phyloP scores from a whole-genome alignment of 2,797 vertebrate genomes.

The Sebastes matsubarae region DNA sequence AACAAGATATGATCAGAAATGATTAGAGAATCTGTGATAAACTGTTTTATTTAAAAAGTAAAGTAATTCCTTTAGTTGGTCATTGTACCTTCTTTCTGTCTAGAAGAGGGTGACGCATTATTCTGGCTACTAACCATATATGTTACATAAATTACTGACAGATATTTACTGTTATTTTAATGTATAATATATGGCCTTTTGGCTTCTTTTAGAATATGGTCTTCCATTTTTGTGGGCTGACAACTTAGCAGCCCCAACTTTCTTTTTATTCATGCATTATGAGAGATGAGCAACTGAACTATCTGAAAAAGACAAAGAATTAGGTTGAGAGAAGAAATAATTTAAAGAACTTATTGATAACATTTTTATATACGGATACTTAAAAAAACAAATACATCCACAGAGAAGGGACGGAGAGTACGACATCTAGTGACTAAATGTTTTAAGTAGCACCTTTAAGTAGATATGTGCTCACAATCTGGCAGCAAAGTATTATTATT shows the following conservation, averaged over 20 bases:
- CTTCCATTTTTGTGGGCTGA: background rate
- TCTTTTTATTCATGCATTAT: background rate
- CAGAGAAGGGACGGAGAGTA: no score
- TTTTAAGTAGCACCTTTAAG: rapidly evolving
- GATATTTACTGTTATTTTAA: background rate
- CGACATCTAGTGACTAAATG: no score
- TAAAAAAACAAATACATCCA: no score
- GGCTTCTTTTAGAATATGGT: background rate
- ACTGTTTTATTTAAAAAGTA: background rate
- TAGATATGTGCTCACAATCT: background rate
- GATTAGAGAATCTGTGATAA: background rate
- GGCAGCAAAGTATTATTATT: background rate
- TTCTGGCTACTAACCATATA: background rate
- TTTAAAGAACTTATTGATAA: background rate
- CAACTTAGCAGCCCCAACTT: background rate
- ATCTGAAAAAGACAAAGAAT: background rate
- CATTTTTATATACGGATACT: no score
- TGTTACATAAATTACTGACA: background rate
- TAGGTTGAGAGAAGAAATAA: background rate
- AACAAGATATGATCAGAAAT: background rate
- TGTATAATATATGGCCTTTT: background rate
- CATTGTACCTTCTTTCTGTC: background rate
- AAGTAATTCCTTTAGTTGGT: background rate
- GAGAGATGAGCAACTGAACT: no score
- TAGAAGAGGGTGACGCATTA: background rate